Evolutionary conservation across 2,113 vertebrate species (phyloP).

Genomic region (Sceloporus undulatus): DNA sequence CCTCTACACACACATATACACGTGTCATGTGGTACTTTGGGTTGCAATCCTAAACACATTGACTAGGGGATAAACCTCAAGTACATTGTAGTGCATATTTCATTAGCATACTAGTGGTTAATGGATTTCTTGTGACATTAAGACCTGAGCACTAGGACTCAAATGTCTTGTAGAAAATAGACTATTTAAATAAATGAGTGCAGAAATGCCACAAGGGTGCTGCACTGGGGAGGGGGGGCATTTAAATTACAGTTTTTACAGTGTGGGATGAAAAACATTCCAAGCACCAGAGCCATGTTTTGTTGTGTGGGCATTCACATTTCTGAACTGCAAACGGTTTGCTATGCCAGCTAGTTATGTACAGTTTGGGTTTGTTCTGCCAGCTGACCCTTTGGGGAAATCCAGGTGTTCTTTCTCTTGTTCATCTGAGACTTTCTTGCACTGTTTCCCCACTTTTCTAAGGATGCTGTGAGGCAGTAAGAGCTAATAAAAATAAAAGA

Average conservation of each 20-base stretch:
- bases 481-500: constrained; percentile 10
- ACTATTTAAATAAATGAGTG: neutral
- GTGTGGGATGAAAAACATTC: neutral
- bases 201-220: neutral
- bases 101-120: no score
- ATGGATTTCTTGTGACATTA: neutral
- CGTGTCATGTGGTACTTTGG: neutral
- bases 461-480: neutral
- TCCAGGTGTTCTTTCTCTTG: neutral
- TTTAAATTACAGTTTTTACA: no score
- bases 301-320: neutral
- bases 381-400: neutral
- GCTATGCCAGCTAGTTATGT: neutral
- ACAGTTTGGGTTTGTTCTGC: neutral
- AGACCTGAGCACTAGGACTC: neutral
- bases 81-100: no score
- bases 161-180: neutral
- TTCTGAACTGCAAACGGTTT: neutral
- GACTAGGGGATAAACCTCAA: neutral
- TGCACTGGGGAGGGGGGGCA: neutral
- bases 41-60: neutral
- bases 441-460: neutral
- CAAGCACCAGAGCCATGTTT: neutral
- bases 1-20: no score
- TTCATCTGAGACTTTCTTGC: neutral